Conservation (phyloP, 2,113 vertebrate genomes). For the Menura novaehollandiae region DNA sequence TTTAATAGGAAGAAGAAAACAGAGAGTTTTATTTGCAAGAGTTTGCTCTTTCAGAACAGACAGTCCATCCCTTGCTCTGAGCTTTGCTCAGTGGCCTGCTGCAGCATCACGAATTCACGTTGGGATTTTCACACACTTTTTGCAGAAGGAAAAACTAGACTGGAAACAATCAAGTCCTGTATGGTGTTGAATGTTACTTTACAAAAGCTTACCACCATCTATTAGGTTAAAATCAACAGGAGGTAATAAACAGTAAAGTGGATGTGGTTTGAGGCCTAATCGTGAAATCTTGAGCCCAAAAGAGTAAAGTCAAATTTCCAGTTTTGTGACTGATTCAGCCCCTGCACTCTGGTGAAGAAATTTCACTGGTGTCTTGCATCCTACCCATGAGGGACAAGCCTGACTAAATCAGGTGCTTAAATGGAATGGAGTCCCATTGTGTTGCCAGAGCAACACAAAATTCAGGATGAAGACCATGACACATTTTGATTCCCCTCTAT, state of each 20-base stretch:
- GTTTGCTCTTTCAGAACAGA: background rate
- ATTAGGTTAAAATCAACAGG: background rate
- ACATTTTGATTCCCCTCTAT: background rate
- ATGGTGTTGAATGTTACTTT: background rate
- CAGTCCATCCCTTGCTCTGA: background rate
- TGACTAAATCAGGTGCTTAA: background rate
- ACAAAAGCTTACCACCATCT: background rate
- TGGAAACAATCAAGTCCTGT: background rate
- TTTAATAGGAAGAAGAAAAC: background rate
- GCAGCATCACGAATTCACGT: background rate
- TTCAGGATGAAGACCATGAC: background rate
- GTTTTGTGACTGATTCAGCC: background rate
- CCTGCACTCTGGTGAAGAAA: background rate
- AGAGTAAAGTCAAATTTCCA: background rate
- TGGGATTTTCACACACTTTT: background rate
- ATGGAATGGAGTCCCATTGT: background rate
- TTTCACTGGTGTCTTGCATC: background rate
- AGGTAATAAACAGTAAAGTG: background rate
- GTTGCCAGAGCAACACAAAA: slow-evolving; percentile 5
- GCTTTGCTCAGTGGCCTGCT: background rate
- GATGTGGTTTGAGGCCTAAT: background rate
- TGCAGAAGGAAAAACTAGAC: background rate
- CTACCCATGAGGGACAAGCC: background rate
- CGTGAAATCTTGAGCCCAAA: background rate
- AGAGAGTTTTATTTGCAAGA: background rate